phyloP scores from a whole-genome alignment of 2,888 invertebrate genomes.

The Caprella mutica region DNA sequence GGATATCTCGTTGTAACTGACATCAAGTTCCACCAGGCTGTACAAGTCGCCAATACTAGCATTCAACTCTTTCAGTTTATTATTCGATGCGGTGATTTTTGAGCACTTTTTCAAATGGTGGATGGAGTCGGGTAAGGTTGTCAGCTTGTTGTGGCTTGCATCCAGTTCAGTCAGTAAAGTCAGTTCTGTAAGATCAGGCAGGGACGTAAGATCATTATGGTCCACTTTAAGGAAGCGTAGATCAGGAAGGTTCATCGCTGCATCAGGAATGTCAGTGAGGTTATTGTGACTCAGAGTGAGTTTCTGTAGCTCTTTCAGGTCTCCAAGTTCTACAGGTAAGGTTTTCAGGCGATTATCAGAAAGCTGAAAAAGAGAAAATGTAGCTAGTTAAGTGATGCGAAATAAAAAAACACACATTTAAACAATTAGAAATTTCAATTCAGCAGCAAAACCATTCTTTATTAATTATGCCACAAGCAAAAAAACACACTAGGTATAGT shows the following conservation, averaged over 20 bases:
- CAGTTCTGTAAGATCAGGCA: constrained; percentile 62
- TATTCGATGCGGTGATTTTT: constrained; percentile 60
- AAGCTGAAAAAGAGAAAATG: constrained; percentile 48
- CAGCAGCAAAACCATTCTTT: no score
- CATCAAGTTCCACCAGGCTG: constrained; percentile 65
- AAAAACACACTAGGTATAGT: no score
- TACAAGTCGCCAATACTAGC: constrained; percentile 69
- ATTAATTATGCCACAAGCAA: no score
- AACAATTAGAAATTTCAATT: no score
- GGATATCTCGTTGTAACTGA: constrained; percentile 58
- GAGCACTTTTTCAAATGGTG: constrained; percentile 68
- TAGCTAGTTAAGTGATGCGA: no score
- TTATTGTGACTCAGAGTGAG: constrained; percentile 65
- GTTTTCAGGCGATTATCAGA: constrained; percentile 67
- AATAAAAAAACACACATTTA: no score
- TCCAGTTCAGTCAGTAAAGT: constrained; percentile 62
- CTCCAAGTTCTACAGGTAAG: constrained; percentile 62
- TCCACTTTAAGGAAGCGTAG: constrained; percentile 59
- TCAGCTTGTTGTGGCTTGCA: constrained; percentile 63
- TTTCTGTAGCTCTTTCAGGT: constrained; percentile 54
- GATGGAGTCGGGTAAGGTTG: constrained; percentile 62
- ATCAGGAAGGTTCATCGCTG: constrained; percentile 58
- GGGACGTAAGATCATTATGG: constrained; percentile 56
- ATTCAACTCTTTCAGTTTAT: constrained; percentile 61
- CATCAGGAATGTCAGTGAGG: constrained; percentile 52